phyloP scores from a whole-genome alignment of 2,797 vertebrate species.

The Crocodylus rhombifer region DNA sequence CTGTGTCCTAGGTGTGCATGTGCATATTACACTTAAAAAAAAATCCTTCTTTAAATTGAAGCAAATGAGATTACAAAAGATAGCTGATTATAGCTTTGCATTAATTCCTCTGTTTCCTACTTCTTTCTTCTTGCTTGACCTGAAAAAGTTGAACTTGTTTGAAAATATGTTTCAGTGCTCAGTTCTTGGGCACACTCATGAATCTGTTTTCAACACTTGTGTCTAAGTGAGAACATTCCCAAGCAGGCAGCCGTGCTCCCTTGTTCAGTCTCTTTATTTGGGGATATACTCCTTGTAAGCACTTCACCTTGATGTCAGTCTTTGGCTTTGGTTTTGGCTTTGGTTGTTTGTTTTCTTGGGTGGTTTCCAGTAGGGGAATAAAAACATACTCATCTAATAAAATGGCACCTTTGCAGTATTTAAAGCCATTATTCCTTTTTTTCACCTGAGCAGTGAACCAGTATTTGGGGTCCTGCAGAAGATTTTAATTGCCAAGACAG shows the following conservation, averaged over 20 bases:
- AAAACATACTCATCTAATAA: neutral
- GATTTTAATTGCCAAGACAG: neutral
- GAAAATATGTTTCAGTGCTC: neutral
- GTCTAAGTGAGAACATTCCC: neutral
- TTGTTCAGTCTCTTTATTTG: neutral
- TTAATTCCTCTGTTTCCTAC: too few species aligned
- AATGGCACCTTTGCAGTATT: neutral
- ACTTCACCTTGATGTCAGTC: neutral
- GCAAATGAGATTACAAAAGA: too few species aligned
- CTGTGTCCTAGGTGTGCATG: neutral
- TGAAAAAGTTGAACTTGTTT: neutral
- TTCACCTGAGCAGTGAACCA: too few species aligned
- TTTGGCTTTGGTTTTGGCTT: neutral
- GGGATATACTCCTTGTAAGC: neutral
- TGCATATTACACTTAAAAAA: neutral
- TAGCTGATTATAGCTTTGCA: too few species aligned
- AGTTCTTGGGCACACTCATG: neutral
- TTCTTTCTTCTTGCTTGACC: neutral
- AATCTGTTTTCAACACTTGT: neutral
- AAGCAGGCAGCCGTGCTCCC: neutral
- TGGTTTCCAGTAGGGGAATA: neutral
- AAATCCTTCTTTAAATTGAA: too few species aligned
- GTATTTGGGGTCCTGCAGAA: too few species aligned
- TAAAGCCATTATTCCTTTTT: neutral
- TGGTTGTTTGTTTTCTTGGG: too few species aligned